Conservation (phyloP, 2,113 vertebrate genomes). For the Hassar affinis region DNA sequence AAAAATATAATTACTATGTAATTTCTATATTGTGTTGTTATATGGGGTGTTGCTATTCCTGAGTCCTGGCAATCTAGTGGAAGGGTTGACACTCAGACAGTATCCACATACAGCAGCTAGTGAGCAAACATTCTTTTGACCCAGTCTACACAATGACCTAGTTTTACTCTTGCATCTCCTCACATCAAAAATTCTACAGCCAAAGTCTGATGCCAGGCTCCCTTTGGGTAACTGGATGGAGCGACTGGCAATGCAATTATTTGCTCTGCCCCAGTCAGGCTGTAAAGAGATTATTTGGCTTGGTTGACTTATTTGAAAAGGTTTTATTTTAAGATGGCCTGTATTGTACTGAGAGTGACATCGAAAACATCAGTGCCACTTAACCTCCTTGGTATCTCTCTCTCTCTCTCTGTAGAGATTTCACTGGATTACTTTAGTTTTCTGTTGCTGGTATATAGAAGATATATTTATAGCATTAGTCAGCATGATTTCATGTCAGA, state of each 20-base stretch:
- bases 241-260: conserved; percentile 49
- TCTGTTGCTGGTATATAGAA: neutral
- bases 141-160: conserved; percentile 52
- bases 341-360: conserved; percentile 33
- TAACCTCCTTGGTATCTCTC: conserved; percentile 7
- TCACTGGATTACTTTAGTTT: conserved; percentile 8
- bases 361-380: conserved; percentile 13
- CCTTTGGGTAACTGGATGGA: conserved; percentile 30
- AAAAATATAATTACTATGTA: neutral
- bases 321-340: conserved; percentile 28
- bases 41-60: neutral
- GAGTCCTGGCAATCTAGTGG: neutral
- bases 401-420: neutral
- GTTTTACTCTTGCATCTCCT: conserved; percentile 38
- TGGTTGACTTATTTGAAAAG: conserved; percentile 42
- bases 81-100: neutral
- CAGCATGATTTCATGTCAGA: neutral
- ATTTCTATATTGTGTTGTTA: neutral
- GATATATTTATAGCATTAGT: neutral
- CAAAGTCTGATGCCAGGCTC: conserved; percentile 48
- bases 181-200: conserved; percentile 39
- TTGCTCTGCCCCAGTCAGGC: conserved; percentile 43
- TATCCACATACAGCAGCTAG: conserved; percentile 25
- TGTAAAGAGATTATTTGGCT: conserved; percentile 47
- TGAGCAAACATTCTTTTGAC: neutral